phyloP scores from a whole-genome alignment of 1,140 invertebrate species.

The Cecropterus lyciades region DNA sequence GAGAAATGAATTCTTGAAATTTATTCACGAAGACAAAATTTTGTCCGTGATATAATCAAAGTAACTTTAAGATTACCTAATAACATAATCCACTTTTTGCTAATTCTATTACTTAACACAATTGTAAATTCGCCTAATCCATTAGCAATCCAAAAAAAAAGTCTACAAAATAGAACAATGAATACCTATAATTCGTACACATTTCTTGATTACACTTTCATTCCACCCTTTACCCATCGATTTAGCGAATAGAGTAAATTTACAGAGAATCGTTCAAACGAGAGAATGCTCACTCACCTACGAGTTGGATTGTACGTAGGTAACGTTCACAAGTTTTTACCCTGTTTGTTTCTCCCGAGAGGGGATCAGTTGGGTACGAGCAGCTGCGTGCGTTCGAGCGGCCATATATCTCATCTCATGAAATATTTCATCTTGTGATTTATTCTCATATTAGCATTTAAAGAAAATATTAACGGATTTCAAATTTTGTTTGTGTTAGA shows the following conservation, averaged over 20 bases:
- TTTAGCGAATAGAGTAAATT: conserved; percentile 41
- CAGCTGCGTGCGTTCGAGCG: conserved; percentile 63
- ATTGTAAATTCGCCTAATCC: no score
- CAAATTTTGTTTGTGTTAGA: conserved; percentile 3
- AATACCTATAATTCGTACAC: not conserved
- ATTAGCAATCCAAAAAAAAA: not conserved
- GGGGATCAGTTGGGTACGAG: conserved; percentile 64
- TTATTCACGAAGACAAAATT: no score
- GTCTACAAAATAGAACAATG: conserved; percentile 1
- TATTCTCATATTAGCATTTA: conserved; percentile 33
- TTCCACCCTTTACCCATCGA: conserved; percentile 20
- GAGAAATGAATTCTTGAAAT: no score
- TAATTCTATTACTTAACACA: no score
- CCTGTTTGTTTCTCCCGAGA: conserved; percentile 67
- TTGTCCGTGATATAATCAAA: no score
- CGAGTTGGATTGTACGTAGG: conserved; percentile 64
- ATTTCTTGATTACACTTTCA: conserved; percentile 16
- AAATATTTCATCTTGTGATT: conserved; percentile 41
- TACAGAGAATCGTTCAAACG: conserved; percentile 56
- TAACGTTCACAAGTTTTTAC: conserved; percentile 60
- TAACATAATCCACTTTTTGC: no score
- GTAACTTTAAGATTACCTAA: no score
- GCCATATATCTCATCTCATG: conserved; percentile 61
- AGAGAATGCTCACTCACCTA: conserved; percentile 59
- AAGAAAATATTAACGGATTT: conserved; percentile 28